Conservation (phyloP, 2,888 invertebrate species). For the Rhaphigaster nebulosa region DNA sequence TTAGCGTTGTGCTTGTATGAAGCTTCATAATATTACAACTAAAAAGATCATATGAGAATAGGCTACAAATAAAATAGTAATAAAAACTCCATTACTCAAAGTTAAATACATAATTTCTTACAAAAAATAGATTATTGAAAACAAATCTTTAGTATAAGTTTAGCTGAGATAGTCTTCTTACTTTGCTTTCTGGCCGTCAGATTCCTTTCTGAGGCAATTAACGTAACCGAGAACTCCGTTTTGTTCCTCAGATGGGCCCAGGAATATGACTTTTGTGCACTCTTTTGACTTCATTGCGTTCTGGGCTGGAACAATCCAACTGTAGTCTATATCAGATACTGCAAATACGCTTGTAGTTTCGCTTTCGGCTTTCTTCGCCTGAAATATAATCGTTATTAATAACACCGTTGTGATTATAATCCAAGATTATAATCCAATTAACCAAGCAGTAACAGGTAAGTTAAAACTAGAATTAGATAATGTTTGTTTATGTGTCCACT, state of each 20-base stretch:
- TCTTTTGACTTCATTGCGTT: conserved; percentile 69
- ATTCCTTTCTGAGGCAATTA: conserved; percentile 87
- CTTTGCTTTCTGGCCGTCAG: conserved; percentile 76
- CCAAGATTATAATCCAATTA: background rate
- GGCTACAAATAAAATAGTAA: too few species aligned
- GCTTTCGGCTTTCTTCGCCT: conserved; percentile 52
- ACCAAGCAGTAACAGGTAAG: background rate
- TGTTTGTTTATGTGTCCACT: background rate
- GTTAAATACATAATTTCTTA: too few species aligned
- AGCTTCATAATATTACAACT: too few species aligned
- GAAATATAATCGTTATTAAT: background rate
- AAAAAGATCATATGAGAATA: too few species aligned
- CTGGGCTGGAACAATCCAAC: conserved; percentile 73
- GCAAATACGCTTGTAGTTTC: conserved; percentile 68
- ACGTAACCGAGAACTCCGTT: conserved; percentile 91
- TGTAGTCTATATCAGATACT: conserved; percentile 69
- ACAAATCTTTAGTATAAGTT: too few species aligned
- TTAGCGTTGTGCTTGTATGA: too few species aligned
- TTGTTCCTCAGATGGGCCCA: conserved; percentile 77
- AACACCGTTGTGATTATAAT: too few species aligned
- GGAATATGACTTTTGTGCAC: conserved; percentile 74
- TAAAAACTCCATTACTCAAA: too few species aligned
- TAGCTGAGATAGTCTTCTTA: conserved; percentile 64
- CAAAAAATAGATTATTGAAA: too few species aligned
- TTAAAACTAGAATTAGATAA: background rate